Evolutionary conservation across 2,113 vertebrate genomes (phyloP).

Genomic region (Gymnobelideus leadbeateri): DNA sequence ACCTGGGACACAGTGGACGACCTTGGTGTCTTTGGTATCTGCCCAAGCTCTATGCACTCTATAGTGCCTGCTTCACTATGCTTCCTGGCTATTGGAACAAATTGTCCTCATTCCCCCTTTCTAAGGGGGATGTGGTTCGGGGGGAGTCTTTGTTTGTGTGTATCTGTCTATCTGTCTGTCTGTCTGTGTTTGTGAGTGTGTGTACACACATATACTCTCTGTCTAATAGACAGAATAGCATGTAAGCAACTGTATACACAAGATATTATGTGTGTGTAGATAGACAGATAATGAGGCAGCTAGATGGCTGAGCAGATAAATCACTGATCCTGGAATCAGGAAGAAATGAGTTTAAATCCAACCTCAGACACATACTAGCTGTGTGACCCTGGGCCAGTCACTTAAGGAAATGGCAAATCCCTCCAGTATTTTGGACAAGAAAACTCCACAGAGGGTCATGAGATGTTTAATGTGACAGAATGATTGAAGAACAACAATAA

Average conservation of each 20-base stretch:
- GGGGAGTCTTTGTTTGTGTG: not conserved
- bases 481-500: not conserved
- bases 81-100: not conserved
- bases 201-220: no score
- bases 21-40: not conserved
- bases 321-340: not conserved
- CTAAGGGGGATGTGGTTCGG: rapidly evolving
- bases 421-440: not conserved
- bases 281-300: not conserved
- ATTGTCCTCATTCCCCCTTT: not conserved
- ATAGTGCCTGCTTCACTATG: not conserved
- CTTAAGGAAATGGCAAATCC: not conserved
- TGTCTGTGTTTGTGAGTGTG: no score
- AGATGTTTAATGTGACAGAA: not conserved
- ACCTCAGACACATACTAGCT: not conserved
- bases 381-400: not conserved
- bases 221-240: not conserved
- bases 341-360: not conserved
- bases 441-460: not conserved
- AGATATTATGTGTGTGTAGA: not conserved
- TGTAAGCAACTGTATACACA: not conserved
- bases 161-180: no score
- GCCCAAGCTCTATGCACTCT: not conserved
- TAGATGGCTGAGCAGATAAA: not conserved
- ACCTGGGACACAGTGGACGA: no score